A percentile compares a stretch with the other conserved stretches of the same genome.
phyloP scores from a whole-genome alignment of 2,888 invertebrate genomes.

The Athalia cordata region DNA sequence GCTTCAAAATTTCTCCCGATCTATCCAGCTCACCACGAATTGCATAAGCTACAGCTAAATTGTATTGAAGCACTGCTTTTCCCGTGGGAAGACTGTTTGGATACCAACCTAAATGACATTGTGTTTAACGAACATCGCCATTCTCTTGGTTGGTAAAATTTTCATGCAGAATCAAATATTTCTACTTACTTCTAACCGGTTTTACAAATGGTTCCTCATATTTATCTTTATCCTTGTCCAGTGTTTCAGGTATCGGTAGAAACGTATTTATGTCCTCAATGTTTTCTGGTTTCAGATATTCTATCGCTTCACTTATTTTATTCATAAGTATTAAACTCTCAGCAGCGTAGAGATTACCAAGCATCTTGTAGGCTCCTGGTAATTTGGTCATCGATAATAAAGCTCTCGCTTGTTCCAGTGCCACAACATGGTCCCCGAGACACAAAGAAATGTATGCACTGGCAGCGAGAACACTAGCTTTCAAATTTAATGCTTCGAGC shows the following conservation, averaged over 20 bases:
- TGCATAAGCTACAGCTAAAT: slow-evolving; percentile 85
- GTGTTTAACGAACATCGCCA: neutral
- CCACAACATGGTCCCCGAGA: slow-evolving; percentile 87
- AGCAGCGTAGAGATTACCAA: slow-evolving; percentile 92
- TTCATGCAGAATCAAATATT: slow-evolving; percentile 1
- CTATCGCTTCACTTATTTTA: slow-evolving; percentile 87
- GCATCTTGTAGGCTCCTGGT: slow-evolving; percentile 83
- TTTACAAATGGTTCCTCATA: slow-evolving; percentile 69
- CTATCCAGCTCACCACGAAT: slow-evolving; percentile 85
- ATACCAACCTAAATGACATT: slow-evolving; percentile 76
- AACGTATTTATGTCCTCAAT: slow-evolving; percentile 77
- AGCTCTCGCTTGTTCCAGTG: slow-evolving; percentile 85
- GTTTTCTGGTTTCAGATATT: slow-evolving; percentile 87
- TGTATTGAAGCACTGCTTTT: slow-evolving; percentile 84
- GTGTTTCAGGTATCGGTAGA: slow-evolving; percentile 63
- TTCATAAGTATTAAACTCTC: slow-evolving; percentile 90
- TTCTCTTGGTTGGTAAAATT: neutral
- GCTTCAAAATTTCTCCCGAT: slow-evolving; percentile 75
- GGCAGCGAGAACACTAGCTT: slow-evolving; percentile 82
- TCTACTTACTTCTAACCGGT: slow-evolving; percentile 60
- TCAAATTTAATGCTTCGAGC: slow-evolving; percentile 67
- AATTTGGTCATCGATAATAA: slow-evolving; percentile 83
- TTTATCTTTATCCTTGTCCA: slow-evolving; percentile 73
- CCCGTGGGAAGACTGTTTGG: slow-evolving; percentile 80
- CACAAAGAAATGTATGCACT: slow-evolving; percentile 90